Evolutionary conservation across 2,113 vertebrate species (phyloP).

Genomic region (Scophthalmus maximus): DNA sequence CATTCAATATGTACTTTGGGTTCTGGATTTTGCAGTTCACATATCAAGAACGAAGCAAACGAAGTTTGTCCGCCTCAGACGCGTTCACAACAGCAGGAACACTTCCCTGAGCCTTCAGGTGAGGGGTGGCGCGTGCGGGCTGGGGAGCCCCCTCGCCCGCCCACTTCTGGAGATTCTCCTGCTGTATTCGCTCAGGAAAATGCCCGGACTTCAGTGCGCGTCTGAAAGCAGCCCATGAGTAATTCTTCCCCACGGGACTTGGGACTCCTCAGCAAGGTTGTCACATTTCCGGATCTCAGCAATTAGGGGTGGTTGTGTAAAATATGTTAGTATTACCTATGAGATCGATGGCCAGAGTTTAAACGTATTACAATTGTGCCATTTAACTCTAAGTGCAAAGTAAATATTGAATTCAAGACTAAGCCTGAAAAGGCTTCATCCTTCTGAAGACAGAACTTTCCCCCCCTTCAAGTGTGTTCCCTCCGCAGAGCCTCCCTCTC

Average conservation of each 20-base stretch:
- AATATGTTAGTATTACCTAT: too few relatives aligned
- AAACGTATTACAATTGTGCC: neutral
- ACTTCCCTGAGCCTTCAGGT: too few relatives aligned
- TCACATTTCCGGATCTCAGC: neutral
- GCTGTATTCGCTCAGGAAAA: too few relatives aligned
- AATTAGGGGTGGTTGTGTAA: too few relatives aligned
- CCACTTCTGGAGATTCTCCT: too few relatives aligned
- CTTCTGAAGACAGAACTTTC: slow-evolving; percentile 38
- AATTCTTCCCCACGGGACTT: neutral
- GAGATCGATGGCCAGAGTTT: neutral
- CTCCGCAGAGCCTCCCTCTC: slow-evolving; percentile 9
- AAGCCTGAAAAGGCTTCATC: neutral
- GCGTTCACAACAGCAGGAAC: too few relatives aligned
- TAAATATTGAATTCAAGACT: slow-evolving; percentile 18
- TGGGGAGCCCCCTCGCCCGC: too few relatives aligned
- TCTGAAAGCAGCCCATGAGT: neutral
- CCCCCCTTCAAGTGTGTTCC: slow-evolving; percentile 23
- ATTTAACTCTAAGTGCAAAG: slow-evolving; percentile 5
- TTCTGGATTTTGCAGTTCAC: too few relatives aligned
- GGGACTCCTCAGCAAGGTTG: neutral
- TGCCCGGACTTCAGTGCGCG: neutral
- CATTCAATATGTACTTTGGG: too few relatives aligned
- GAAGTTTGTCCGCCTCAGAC: too few relatives aligned
- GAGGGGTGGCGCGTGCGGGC: too few relatives aligned
- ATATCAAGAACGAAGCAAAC: too few relatives aligned